Evolutionary conservation across 2,113 vertebrate genomes (phyloP), one percentile per base, ranked within the genome.

Genomic region (Entomyzon cyanotis): DNA sequence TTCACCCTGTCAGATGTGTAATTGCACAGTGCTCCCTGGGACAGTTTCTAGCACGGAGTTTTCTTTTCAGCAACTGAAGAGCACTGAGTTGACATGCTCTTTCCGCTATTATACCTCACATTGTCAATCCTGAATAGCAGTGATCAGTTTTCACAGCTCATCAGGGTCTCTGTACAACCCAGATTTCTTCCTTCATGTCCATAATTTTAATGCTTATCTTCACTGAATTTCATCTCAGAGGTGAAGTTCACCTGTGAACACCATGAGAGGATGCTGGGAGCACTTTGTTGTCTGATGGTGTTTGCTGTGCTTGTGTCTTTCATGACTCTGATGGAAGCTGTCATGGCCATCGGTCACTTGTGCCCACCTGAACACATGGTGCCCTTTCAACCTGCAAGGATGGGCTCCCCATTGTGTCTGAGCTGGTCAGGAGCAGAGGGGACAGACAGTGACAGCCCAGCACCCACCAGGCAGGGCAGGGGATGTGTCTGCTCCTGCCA

Each of bases 401-500:
- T 1, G 5, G 37, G 28, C 5, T 17, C 35, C 9, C 3, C 0
- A 2, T 3, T 11, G 30, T 31, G 55, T 12, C 52, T 14, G 44
- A 35, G 52, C 25, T 0, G 1, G 37, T 12, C 39, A 39, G 39
- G 39, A 39, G 39, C 42, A 50, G 56, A 31, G 58, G 63, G 53
- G 39, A 44, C 5, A 1, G 7, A 31, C 31, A 20, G 60, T 12
- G 50, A 41, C 35, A 69, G 35, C 35, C 15, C 41, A 46, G 49
- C 16, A 28, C 20, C n/a, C 78, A 19, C 33, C 14, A 21, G 41
- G 22, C 65, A 39, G 65, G 58, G 33, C 68, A 58, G 62, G 5
- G 15, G n/a, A 7, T 8, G 13, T 9, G 1, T 3, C 75, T 20
- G 19, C 24, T 46, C 35, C 52, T 50, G 28, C 33, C 4, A 25